Base-by-base conservation (phyloP, 2,888 invertebrate species). In the Itoplectis maculator region DNA sequence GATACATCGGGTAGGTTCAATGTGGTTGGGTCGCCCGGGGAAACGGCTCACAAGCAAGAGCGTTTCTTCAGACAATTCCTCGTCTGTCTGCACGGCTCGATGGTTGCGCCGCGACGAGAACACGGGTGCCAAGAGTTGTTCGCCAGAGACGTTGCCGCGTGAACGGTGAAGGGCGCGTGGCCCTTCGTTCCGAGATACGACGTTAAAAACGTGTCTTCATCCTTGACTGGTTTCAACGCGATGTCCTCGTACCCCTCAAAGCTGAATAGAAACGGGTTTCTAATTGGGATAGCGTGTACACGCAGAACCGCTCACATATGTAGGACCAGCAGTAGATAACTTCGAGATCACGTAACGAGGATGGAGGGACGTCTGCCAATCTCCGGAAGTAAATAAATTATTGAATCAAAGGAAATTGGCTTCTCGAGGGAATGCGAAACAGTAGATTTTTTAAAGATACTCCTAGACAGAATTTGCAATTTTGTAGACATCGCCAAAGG, bases 1-100 rank as follows among this genome's bases (percentile, higher is more conserved):
- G 70, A 82, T 79, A 82, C 79, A 83, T 83, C 61, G 83, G 68
- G 81, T 76, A 70, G 78, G 81, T 79, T 77, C 82, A 85, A 82
- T 81, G 54, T 42, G 56, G 40, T 42, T 11, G 15, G 40, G 54
- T 61, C 70, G 56, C n/a, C 42, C 51, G 56, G 54, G 40, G 40
- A 61, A 61, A 40, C 70, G 56, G 8, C 56, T 56, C 35, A 70
- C 54, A 18, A 11, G 66, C n/a, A 18, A 68, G 61, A 78, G 42
- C 49, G 35, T 63, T n/a, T 70, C 61, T 49, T 51, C n/a, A 54
- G 70, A 56, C 63, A 78, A 78, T 78, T 72, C 35, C 47, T 69
- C 63, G 63, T 78, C 65, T 65, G 61, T 45, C 66, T 56, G 76
- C 70, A 78, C 78, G 63, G 70, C 42, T 78, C 78, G 63, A 49